Base-by-base conservation (phyloP, 2,888 invertebrate genomes). In the Brachypterus glaber region DNA sequence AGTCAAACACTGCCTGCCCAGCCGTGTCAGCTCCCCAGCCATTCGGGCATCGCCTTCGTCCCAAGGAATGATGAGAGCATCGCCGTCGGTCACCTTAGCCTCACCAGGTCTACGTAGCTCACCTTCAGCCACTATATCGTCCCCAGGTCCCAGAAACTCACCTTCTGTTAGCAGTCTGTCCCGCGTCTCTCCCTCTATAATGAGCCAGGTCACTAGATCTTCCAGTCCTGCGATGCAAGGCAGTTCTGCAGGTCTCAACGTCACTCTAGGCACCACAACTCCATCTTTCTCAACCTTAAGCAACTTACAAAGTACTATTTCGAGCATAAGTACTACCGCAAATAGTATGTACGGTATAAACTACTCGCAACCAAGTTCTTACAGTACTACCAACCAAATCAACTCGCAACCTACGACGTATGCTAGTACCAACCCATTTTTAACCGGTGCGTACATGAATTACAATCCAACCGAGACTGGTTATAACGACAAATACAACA, bases 201-300 rank as follows among this genome's bases (percentile, higher is more conserved):
- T 59, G 35, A 45, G 52, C 16, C 51, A 51, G 40, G 48, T 57
- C 17, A 53, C 60, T 15, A 53, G 64, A 39, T 63, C 62, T 4
- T 64, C 63, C 36, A 64, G 64, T 2, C 65, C 67, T 3, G 64
- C 64, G 3, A 66, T 66, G 64, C 65, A 65, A 34, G 75, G 73
- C 42, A 76, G 73, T 30, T 76, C 75, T 8, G 76, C 77, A 8
- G 77, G 77, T 11, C 60, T 77, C 41, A 76, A 76, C 33, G 76
- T 77, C 38, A 77, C 77, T 17, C 61, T 77, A 47, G 73, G 73
- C 56, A 67, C 61, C 1, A 58, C 63, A 3, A 57, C 63, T 3
- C 60, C 64, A 1, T 59, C 62, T 4, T 63, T 63, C 40, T 57
- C 63, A 14, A 57, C 63, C 1, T 49, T 64, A 16, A 53, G 61